These are phyloP conservation scores for Meliscaeva auricollis DNA, from an alignment of 2,888 invertebrate species.

Conservation along the genomic window DNA sequence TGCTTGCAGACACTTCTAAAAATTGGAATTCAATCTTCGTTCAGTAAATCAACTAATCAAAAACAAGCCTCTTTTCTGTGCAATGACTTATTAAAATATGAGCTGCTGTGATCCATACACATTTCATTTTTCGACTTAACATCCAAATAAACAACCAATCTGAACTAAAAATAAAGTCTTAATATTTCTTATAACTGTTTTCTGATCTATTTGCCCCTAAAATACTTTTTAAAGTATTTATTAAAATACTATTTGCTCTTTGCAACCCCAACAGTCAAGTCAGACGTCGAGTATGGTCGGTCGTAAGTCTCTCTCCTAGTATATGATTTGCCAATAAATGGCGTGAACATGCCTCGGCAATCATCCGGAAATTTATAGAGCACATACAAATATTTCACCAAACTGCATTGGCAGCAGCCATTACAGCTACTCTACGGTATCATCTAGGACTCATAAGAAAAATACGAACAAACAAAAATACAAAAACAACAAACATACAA, in stretches of 20 bases:
- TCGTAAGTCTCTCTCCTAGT: constrained; percentile 18
- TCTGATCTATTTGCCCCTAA: constrained; percentile 19
- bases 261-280: constrained; percentile 27
- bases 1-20: too few species aligned
- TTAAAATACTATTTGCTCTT: constrained; percentile 37
- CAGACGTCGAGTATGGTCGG: constrained; percentile 1
- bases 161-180: constrained; percentile 16
- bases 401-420: constrained; percentile 15
- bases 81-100: too few species aligned
- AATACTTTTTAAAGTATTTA: constrained; percentile 31
- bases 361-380: constrained; percentile 52
- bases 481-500: neutral
- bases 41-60: too few species aligned
- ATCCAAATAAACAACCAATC: neutral
- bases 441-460: constrained; percentile 49
- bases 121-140: too few species aligned
- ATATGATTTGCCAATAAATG: constrained; percentile 44
- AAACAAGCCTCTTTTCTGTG: too few species aligned
- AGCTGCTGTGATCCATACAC: too few species aligned
- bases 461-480: neutral
- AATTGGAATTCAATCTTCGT: too few species aligned
- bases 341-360: constrained; percentile 55
- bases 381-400: constrained; percentile 46
- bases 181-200: neutral
- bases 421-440: constrained; percentile 34